Conservation (phyloP, 2,888 invertebrate species). For the Drosophila buzzatii region DNA sequence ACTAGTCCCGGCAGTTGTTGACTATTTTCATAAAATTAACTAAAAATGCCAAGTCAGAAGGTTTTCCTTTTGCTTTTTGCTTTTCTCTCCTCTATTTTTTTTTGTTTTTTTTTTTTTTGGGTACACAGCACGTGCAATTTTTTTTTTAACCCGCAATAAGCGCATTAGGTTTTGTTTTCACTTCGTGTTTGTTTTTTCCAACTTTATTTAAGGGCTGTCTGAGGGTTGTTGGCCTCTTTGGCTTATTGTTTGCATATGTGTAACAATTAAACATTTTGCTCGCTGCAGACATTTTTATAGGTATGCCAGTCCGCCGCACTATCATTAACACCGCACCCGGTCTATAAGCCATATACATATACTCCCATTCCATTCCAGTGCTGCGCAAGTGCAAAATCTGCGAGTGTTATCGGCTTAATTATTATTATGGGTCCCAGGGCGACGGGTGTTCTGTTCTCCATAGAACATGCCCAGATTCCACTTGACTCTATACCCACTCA, state of each 20-base stretch:
- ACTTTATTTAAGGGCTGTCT: conserved; percentile 15
- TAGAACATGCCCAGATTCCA: conserved; percentile 48
- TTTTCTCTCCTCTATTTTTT: not conserved
- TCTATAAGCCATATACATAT: not conserved
- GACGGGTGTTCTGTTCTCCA: conserved; percentile 67
- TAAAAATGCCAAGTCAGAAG: conserved; percentile 70
- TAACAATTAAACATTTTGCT: conserved; percentile 78
- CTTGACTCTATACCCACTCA: conserved; percentile 54
- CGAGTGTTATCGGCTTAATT: conserved; percentile 81
- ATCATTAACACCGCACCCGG: conserved; percentile 66
- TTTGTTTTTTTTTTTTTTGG: not conserved
- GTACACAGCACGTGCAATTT: conserved; percentile 76
- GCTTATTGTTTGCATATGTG: conserved; percentile 80
- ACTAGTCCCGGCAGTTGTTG: conserved; percentile 23
- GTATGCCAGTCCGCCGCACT: conserved; percentile 34
- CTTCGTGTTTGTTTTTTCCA: conserved; percentile 7
- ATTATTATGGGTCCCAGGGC: conserved; percentile 78
- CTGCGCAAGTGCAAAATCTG: conserved; percentile 78
- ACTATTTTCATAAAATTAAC: conserved; percentile 62
- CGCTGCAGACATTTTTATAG: conserved; percentile 70
- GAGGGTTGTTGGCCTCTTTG: conserved; percentile 60
- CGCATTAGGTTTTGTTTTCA: conserved; percentile 66
- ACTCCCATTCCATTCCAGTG: not conserved
- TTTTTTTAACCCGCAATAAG: conserved; percentile 64
- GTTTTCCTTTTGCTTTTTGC: conserved; percentile 21